Base-by-base conservation (phyloP, 2,113 vertebrate genomes). In the Larimichthys polyactis region DNA sequence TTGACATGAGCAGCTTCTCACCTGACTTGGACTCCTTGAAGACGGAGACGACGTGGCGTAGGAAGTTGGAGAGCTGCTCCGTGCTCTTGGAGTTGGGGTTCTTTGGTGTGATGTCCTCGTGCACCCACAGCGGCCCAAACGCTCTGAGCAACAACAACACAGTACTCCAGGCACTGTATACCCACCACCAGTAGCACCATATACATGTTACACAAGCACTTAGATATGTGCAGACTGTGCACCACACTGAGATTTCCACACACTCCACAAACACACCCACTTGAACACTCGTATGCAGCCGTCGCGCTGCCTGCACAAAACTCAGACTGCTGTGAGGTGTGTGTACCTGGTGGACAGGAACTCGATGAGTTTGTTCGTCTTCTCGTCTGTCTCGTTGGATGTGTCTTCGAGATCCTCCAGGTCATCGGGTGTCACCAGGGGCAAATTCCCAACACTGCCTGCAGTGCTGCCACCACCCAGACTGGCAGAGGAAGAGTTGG, bases 11-110 rank as follows among this genome's bases (percentile, higher is more conserved):
- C 17, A 0, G 11, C 46, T 63, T 54, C 89, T 87, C 94, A 99
- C 98, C 98, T 95, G 98, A 97, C 81, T 97, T 99, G 74, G 97
- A 97, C 87, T 99, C 98, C 92, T 97, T 99, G 94, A 99, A 99
- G 11, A 99, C 97, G 10, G 98, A 99, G 11, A 99, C 92, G 64
- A 99, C 95, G 24, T 99, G 98, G 16, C 97, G 96, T 8, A 99
- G 95, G 93, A 99, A 99, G 92, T 97, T 98, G 77, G 96, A 95
- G 67, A 99, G 97, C 81, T 99, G 98, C 57, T 99, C 98, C 0
- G 97, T 95, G 80, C 98, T 99, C 92, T 98, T 98, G 32, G 96
- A 98, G 93, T 98, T 99, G 86, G 97, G 97, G 86, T 99, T 99
- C 94, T 98, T 99, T 60, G 98, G 98, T 5, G 97, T 98, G 93